phyloP scores from a whole-genome alignment of 2,113 vertebrate species.

The Melierax canorus region DNA sequence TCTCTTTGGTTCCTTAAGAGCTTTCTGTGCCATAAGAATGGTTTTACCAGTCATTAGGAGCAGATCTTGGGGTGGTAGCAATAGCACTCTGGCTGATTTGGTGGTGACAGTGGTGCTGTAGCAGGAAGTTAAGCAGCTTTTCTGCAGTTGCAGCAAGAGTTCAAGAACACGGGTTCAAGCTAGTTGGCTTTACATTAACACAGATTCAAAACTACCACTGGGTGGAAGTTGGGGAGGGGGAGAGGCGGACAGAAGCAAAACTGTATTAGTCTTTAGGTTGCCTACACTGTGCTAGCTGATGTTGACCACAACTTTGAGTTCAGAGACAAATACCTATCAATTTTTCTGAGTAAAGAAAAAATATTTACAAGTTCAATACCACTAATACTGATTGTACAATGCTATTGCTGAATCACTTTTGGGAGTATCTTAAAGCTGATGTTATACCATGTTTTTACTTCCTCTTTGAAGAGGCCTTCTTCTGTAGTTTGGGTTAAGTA shows the following conservation, averaged over 20 bases:
- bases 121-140: not conserved
- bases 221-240: not conserved
- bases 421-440: not conserved
- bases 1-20: not conserved
- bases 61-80: not conserved
- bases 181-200: not conserved
- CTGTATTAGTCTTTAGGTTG: not conserved
- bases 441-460: not conserved
- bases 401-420: not conserved
- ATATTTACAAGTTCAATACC: not conserved
- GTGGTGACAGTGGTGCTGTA: not conserved
- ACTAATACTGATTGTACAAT: not conserved
- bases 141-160: not conserved
- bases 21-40: not conserved
- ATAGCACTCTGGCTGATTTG: not conserved
- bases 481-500: not conserved
- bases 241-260: not conserved
- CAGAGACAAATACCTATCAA: not conserved
- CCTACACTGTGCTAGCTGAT: not conserved
- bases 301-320: not conserved
- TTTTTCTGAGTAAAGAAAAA: not conserved
- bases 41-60: not conserved
- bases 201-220: not conserved
- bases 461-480: not conserved
- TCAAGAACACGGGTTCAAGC: not conserved